Conservation (phyloP, 2,113 vertebrate genomes). For the Nestor notabilis region DNA sequence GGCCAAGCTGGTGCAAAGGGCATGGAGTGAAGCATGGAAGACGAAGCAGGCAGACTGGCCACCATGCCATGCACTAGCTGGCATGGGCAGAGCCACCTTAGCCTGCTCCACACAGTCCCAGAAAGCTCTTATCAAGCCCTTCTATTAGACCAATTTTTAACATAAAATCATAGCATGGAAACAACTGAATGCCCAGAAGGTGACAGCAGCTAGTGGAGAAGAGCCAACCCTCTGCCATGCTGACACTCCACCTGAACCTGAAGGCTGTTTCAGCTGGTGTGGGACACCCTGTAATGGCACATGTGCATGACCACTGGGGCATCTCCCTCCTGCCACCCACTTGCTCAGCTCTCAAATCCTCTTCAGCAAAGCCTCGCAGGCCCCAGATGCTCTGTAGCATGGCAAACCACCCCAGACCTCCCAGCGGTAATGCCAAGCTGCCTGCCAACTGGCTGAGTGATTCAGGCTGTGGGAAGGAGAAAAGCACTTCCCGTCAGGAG, state of each 20-base stretch:
- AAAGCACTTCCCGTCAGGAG: neutral
- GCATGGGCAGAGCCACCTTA: neutral
- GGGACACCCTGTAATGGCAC: accelerated
- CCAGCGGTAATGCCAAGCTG: neutral
- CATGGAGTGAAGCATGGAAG: accelerated
- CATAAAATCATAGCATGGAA: accelerated
- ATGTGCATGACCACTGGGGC: accelerated
- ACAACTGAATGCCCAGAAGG: neutral
- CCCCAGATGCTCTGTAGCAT: neutral
- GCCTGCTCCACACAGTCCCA: accelerated
- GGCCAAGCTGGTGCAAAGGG: neutral
- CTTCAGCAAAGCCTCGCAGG: neutral
- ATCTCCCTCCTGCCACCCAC: accelerated
- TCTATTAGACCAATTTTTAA: neutral
- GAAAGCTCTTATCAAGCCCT: neutral
- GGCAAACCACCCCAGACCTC: neutral
- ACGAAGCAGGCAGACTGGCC: neutral
- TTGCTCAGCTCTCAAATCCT: neutral
- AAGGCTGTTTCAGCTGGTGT: accelerated
- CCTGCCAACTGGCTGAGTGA: neutral
- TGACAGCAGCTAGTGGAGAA: neutral
- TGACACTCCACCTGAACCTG: neutral
- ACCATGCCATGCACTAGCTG: accelerated
- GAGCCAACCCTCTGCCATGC: accelerated
- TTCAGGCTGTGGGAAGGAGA: neutral